These are phyloP conservation scores for Lamprologus speciosus DNA, from an alignment of 2,113 vertebrate species.

Conservation along the genomic window DNA sequence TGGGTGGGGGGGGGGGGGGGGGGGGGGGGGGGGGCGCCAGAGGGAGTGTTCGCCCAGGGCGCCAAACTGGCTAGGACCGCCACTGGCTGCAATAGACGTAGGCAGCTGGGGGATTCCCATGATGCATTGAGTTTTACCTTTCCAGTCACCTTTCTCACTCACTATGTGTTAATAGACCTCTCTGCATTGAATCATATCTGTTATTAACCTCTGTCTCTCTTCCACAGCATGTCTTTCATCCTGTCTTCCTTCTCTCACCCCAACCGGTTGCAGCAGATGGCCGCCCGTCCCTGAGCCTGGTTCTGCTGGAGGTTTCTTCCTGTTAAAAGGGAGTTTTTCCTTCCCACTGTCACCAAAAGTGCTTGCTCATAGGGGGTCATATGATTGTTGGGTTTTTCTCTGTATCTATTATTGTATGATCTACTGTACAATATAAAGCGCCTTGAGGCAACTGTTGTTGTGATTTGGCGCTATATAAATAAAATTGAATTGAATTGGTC, in stretches of 20 bases:
- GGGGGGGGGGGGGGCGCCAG: too few relatives aligned
- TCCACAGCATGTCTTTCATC: background rate
- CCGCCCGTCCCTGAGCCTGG: background rate
- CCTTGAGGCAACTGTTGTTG: background rate
- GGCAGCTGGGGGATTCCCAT: background rate
- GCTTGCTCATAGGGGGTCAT: background rate
- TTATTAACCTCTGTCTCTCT: background rate
- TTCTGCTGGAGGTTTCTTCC: background rate
- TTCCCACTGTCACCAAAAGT: background rate
- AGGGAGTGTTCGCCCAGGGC: too few relatives aligned
- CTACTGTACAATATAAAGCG: background rate
- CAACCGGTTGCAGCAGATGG: fast-evolving
- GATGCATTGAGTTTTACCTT: background rate
- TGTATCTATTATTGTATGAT: background rate
- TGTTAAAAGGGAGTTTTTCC: background rate
- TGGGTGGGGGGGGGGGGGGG: too few relatives aligned
- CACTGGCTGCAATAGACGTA: background rate
- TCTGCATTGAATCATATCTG: background rate
- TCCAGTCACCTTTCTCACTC: background rate
- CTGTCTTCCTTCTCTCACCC: background rate
- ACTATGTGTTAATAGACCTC: background rate
- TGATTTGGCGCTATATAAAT: background rate
- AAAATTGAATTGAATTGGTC: background rate
- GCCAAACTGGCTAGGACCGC: too few relatives aligned
- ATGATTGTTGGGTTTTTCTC: background rate